Percentiles rank a stretch among this genome's conserved stretches.
Conservation (phyloP, 2,797 vertebrate genomes). For the Acanthiza pusilla region DNA sequence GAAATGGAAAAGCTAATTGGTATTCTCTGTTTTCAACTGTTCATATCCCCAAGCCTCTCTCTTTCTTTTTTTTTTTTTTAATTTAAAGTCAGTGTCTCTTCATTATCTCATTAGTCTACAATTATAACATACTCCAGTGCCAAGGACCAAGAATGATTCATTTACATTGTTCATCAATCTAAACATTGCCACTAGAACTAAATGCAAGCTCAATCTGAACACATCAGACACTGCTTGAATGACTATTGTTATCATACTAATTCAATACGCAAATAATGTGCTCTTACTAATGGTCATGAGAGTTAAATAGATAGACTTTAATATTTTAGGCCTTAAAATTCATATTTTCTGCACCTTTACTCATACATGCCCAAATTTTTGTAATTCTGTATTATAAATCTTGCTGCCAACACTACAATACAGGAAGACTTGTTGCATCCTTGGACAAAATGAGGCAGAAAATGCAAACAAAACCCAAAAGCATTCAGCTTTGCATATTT, state of each 20-base stretch:
- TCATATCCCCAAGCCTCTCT: conserved; percentile 31
- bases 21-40: conserved; percentile 64
- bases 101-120: conserved; percentile 65
- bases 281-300: not conserved
- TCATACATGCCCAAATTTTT: not conserved
- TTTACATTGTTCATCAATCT: conserved; percentile 25
- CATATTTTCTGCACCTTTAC: not conserved
- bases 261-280: not conserved
- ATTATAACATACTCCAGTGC: conserved; percentile 49
- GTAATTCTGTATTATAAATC: not conserved
- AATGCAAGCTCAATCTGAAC: not conserved
- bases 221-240: not conserved
- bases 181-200: conserved; percentile 31
- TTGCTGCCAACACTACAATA: not conserved
- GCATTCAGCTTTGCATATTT: not conserved
- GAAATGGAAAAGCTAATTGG: conserved; percentile 60
- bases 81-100: conserved; percentile 25
- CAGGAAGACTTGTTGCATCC: not conserved
- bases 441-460: not conserved
- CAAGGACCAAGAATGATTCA: conserved; percentile 40
- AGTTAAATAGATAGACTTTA: not conserved
- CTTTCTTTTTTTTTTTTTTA: not conserved
- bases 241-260: not conserved
- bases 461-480: not conserved
- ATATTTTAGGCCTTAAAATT: not conserved